phyloP scores from a whole-genome alignment of 2,797 vertebrate genomes.

The Micromesistius poutassou region DNA sequence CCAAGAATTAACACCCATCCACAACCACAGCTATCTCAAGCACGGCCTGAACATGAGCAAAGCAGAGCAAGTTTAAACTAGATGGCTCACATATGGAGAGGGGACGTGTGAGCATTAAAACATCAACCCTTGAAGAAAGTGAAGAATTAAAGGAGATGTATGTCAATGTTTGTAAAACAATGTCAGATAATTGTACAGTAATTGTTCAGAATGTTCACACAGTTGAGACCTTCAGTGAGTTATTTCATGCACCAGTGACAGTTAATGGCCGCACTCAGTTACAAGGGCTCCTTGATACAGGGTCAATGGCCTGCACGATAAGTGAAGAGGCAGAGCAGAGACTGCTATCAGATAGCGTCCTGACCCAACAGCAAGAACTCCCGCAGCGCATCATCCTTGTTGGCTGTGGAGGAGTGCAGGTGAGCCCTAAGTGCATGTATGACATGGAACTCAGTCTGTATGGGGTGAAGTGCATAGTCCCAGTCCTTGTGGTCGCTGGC shows the following conservation, averaged over 20 bases:
- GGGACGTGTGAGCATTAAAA: conserved; percentile 3
- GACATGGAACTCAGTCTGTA: conserved; percentile 14
- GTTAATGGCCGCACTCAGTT: too few species aligned
- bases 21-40: not conserved
- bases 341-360: conserved; percentile 3
- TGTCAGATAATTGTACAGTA: not conserved
- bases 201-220: conserved; percentile 5
- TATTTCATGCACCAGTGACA: conserved; percentile 12
- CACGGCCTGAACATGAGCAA: not conserved
- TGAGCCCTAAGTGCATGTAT: conserved; percentile 18
- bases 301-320: too few species aligned
- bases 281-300: too few species aligned
- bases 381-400: conserved; percentile 11
- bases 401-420: conserved; percentile 26
- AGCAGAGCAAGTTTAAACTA: conserved; percentile 26
- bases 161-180: not conserved
- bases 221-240: conserved; percentile 6
- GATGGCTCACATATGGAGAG: conserved; percentile 4
- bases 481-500: conserved; percentile 18
- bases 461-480: conserved; percentile 17
- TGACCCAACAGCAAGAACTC: not conserved
- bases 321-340: too few species aligned
- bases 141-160: conserved; percentile 9
- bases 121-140: conserved; percentile 4
- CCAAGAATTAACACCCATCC: not conserved